Evolutionary conservation across 2,113 vertebrate species (phyloP), one percentile per base, ranked within the genome.

Genomic region (Pipra filicauda): DNA sequence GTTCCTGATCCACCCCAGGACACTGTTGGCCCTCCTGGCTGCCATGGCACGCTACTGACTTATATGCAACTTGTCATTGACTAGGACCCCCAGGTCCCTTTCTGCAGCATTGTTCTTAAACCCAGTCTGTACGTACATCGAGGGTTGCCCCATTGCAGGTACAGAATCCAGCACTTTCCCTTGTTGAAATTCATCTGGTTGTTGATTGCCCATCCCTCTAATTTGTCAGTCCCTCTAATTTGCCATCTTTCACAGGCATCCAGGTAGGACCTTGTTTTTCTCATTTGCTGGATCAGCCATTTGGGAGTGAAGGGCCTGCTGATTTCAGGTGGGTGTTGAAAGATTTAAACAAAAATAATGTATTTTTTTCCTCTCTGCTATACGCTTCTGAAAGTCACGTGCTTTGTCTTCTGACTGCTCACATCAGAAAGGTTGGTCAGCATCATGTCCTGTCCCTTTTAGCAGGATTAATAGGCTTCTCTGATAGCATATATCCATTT

Each of bases 21-120:
- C 17, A 31, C 0, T 0, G 0, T 4, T 61, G 73, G 4, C 9
- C 11, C 4, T 70, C 41, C n/a, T 27, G 88, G 41, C 62, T 76
- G n/a, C 14, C 41, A 35, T 54, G 48, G 20, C n/a, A 27, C 21
- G 23, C 41, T 76, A 41, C 18, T 49, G n/a, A 27, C n/a, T 37
- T 13, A 28, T 5, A 8, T 49, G 37, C n/a, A 27, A 11, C 9
- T 49, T 27, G 9, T n/a, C 16, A 30, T 7, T 0, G 0, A 18
- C 20, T 30, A 48, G 46, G 16, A 61, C 1, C 28, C 5, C 11
- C 54, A 41, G 11, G 8, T 31, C 20, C 39, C 54, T 75, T 89
- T 8, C 1, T 1, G 0, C 8, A 5, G n/a, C 3, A 0, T 17
- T 55, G 48, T 31, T 76, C 22, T 27, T 26, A 26, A 55, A 5